Evolutionary conservation across 2,888 invertebrate species (phyloP).

Genomic region (Meliscaeva auricollis): DNA sequence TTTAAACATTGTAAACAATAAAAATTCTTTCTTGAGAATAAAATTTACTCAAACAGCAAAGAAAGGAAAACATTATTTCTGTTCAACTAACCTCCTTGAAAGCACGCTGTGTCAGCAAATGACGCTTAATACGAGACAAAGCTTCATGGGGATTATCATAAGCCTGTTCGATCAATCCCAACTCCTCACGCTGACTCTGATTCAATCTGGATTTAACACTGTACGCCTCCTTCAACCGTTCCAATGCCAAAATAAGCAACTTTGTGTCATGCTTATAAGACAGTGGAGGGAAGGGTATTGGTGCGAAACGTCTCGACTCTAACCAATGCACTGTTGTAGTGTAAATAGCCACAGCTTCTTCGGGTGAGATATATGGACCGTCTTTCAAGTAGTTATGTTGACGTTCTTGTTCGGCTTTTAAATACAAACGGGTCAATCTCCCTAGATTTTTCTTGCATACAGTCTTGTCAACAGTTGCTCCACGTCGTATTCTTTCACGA

Average conservation of each 20-base stretch:
- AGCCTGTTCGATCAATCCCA: slow-evolving; percentile 99
- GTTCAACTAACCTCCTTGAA: slow-evolving; percentile 94
- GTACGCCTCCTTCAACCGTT: slow-evolving; percentile 98
- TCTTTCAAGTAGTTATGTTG: slow-evolving; percentile 99
- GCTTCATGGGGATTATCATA: slow-evolving; percentile 99
- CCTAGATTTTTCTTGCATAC: slow-evolving; percentile 99
- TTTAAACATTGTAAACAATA: slow-evolving; percentile 60
- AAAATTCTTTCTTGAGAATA: too few species aligned
- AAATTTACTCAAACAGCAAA: neutral
- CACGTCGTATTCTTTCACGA: slow-evolving; percentile 98
- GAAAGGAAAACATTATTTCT: neutral
- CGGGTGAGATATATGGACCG: slow-evolving; percentile 99
- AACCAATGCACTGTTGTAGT: slow-evolving; percentile 99
- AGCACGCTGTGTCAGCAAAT: slow-evolving; percentile 98
- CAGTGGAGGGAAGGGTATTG: slow-evolving; percentile 99
- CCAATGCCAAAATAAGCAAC: slow-evolving; percentile 97
- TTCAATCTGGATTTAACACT: slow-evolving; percentile 98
- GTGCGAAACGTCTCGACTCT: slow-evolving; percentile 98
- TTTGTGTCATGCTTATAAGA: slow-evolving; percentile 99
- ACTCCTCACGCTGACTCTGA: slow-evolving; percentile 99
- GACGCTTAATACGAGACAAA: slow-evolving; percentile 99
- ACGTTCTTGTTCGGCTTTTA: slow-evolving; percentile 99
- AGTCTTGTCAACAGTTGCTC: slow-evolving; percentile 99
- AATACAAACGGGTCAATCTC: slow-evolving; percentile 96
- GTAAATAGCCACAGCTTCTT: slow-evolving; percentile 99